Base-by-base conservation (phyloP, 1,140 invertebrate genomes). In the Marisa cornuarietis region DNA sequence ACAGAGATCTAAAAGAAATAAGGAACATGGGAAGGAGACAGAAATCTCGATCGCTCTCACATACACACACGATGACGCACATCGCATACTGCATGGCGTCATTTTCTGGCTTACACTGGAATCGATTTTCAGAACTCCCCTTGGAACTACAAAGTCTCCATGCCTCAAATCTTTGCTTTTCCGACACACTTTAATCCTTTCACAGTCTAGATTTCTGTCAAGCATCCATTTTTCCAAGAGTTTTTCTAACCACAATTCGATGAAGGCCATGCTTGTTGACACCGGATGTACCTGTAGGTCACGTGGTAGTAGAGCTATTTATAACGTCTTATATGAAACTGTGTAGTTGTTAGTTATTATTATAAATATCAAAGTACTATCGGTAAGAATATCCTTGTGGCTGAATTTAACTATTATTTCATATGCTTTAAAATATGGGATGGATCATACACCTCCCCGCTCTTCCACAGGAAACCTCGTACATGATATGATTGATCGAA, bases 251-350 rank as follows among this genome's bases (percentile, higher is more conserved):
- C 26, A 63, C 7, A 42, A 42, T 49, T 79, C 69, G 7, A 24
- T 66, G 42, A 58, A 54, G 24, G 78, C 78, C 78, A 79, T 79
- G n/a, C 22, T 79, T 78, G 77, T 78, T 78, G 71, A 78, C 77
- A 78, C 49, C 77, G 77, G 77, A 78, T 71, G 71, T 71, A 58
- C 11, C 4, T 18, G n/a, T 42, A 42, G 31, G 31, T 42, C 31
- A 42, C 31, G 31, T 42, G 31, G 31, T 42, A 42, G 31, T 42
- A 42, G 31, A 42, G 31, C 31, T 42, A 6, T 6, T 4, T 6
- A 6, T 42, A 6, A 42, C 31, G 31, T 42, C 6, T 42, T 42
- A 2, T 42, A 42, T 6, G 31, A 42, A 42, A 42, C 31, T 42
- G 31, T 42, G 31, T 6, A 42, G 31, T n/a, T n/a, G n/a, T n/a